A percentile compares a stretch with the other conserved stretches of the same genome.
Conservation (phyloP, 1,140 invertebrate genomes). For the Euglossa dilemma region DNA sequence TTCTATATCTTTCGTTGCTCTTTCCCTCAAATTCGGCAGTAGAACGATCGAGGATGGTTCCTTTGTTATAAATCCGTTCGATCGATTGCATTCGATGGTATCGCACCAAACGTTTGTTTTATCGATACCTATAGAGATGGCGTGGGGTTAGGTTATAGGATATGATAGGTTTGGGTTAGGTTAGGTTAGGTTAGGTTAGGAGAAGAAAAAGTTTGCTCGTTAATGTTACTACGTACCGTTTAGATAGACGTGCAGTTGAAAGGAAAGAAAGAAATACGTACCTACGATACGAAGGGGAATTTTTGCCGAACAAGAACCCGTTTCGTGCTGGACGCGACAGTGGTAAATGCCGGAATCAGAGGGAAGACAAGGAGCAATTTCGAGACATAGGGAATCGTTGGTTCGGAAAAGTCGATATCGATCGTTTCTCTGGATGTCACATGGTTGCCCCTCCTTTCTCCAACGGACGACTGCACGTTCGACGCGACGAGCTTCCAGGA, state of each 20-base stretch:
- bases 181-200: too few species aligned
- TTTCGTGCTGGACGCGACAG: constrained; percentile 85
- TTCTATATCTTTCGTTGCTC: constrained; percentile 83
- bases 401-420: constrained; percentile 72
- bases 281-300: constrained; percentile 73
- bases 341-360: constrained; percentile 86
- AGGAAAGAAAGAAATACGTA: too few species aligned
- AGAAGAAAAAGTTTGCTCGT: too few species aligned
- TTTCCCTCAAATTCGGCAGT: background rate
- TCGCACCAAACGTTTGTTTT: constrained; percentile 19
- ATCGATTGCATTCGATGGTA: background rate
- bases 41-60: background rate
- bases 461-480: constrained; percentile 80
- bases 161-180: too few species aligned
- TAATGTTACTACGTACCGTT: too few species aligned
- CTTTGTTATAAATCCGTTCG: background rate
- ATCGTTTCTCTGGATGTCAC: constrained; percentile 65
- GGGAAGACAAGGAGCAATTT: constrained; percentile 80
- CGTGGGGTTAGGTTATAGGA: too few species aligned
- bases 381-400: constrained; percentile 79
- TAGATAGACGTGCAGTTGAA: too few species aligned
- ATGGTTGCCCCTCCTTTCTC: constrained; percentile 78
- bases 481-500: constrained; percentile 69
- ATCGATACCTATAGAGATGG: background rate
- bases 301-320: constrained; percentile 83